Percentiles rank a stretch among this genome's conserved stretches.
Conservation (phyloP, 64 coral and sea anemone genomes). For the Astreopora myriophthalma region DNA sequence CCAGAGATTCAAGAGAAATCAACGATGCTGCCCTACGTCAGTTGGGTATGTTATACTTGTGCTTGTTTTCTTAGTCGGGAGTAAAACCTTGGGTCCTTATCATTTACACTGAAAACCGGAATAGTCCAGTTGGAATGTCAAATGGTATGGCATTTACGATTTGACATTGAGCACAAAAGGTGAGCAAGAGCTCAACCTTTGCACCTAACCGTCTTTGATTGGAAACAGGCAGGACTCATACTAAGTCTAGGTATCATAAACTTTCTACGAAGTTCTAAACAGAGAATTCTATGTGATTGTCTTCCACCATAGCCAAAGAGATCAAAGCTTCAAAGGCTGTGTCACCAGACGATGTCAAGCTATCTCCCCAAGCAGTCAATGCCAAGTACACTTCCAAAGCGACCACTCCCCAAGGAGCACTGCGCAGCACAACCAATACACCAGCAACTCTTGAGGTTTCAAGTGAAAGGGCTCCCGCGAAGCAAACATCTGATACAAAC, state of each 20-base stretch:
- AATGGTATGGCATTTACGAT: no score
- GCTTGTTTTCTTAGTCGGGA: no score
- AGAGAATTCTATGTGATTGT: neutral
- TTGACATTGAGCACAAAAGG: no score
- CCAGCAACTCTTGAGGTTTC: neutral
- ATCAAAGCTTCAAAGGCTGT: constrained; percentile 8
- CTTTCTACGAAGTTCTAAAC: no score
- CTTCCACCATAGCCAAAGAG: constrained; percentile 3
- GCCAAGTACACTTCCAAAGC: constrained; percentile 16
- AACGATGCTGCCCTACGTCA: neutral
- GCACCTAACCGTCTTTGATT: no score
- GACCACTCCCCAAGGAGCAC: neutral
- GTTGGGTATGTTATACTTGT: neutral
- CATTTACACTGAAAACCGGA: no score
- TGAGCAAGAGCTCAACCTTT: no score
- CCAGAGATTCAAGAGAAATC: constrained; percentile 59
- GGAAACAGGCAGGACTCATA: no score
- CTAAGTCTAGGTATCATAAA: no score
- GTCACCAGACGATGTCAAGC: constrained; percentile 31
- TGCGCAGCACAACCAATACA: neutral
- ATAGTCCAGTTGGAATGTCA: no score
- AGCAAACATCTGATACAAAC: neutral
- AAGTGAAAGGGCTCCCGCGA: neutral
- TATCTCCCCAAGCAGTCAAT: constrained; percentile 2
- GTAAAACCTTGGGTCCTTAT: no score